Conservation (phyloP, 2,797 vertebrate genomes). For the Mormyrus hasselquistii region DNA sequence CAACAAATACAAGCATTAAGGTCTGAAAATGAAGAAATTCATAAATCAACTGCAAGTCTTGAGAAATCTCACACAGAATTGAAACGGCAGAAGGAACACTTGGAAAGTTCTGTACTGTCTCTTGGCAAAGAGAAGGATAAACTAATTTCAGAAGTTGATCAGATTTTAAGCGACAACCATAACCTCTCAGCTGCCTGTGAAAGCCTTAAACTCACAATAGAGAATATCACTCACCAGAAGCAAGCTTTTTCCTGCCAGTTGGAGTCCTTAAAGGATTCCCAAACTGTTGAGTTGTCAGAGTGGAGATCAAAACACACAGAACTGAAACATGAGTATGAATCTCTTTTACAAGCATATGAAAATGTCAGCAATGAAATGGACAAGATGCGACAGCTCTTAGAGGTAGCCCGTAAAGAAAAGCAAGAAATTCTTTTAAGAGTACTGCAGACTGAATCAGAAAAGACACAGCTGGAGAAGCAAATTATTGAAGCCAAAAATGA, state of each 20-base stretch:
- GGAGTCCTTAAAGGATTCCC: conserved; percentile 77
- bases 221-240: conserved; percentile 81
- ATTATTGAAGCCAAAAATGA: conserved; percentile 55
- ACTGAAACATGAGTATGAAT: conserved; percentile 80
- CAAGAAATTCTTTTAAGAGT: conserved; percentile 64
- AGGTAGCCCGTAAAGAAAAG: conserved; percentile 67
- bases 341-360: conserved; percentile 77
- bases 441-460: conserved; percentile 57
- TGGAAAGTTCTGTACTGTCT: conserved; percentile 36
- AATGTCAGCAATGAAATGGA: conserved; percentile 79
- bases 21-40: conserved; percentile 48
- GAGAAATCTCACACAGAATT: conserved; percentile 47
- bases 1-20: conserved; percentile 54
- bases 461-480: conserved; percentile 52
- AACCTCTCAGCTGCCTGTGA: conserved; percentile 76
- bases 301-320: conserved; percentile 78
- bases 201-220: conserved; percentile 79
- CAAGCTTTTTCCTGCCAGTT: conserved; percentile 80
- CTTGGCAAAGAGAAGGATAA: conserved; percentile 51
- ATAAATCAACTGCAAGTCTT: conserved; percentile 44
- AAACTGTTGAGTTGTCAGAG: conserved; percentile 75
- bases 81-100: conserved; percentile 46
- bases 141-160: conserved; percentile 51
- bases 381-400: conserved; percentile 76
- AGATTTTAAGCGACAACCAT: conserved; percentile 66